Base-by-base conservation (phyloP, 2,113 vertebrate species). In the Ophthalmolycus amberensis region DNA sequence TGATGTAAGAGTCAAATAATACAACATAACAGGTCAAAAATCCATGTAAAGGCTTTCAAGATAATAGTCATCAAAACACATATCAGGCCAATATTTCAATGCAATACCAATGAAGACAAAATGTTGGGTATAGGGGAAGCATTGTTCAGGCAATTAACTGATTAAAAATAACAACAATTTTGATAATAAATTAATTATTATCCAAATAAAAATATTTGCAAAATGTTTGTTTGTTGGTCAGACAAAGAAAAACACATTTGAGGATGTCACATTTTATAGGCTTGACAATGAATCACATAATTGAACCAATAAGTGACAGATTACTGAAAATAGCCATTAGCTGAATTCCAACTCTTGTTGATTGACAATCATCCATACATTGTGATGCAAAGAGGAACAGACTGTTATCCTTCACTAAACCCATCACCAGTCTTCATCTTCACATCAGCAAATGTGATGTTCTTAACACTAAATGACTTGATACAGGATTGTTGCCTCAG, bases 391-490 rank as follows among this genome's bases (percentile, higher is more conserved):
- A 58, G 0, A 1, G 44, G 18, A 64, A 44, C 27, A 48, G 15
- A 12, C 15, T 8, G n/a, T 29, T 16, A 42, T 4, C 15, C 44
- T 32, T 69, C 54, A 74, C 64, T 52, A 62, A 62, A 50, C 16
- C 27, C 15, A 46, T 20, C 20, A 37, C 5, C 0, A 44, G 50
- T 59, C 42, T 9, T 40, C 44, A 44, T 59, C 60, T 60, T 42
- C 40, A 64, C 63, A 50, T 70, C 29, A 64, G 46, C 54, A 69
- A 32, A 77, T 58, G 18, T 46, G 15, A 58, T 22, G 11, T 46
- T 54, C 9, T 63, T 63, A 74, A 42, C 34, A 62, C 37, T 66
- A 42, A 64, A 69, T 72, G 27, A 74, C 68, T 65, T 34, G 25
- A n/a, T 50, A 6, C 32, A 56, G 9, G 65, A 48, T 25, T 77